Conservation (phyloP, 2,113 vertebrate genomes). For the Tonatia bakeri region DNA sequence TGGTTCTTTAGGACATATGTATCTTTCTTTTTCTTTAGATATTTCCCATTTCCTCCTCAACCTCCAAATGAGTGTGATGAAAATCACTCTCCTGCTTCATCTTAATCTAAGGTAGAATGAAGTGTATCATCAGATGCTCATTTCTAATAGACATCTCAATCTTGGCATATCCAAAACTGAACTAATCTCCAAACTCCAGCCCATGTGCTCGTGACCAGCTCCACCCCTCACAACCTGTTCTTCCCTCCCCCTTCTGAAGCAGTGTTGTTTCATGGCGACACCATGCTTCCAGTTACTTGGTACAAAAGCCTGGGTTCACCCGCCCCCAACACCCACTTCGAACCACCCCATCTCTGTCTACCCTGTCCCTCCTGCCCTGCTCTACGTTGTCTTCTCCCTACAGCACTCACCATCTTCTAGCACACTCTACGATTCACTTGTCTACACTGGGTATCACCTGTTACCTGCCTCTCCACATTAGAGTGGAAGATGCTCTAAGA, state of each 20-base stretch:
- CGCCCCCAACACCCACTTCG: too few relatives aligned
- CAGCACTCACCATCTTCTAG: neutral
- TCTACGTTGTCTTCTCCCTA: neutral
- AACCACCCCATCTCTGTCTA: neutral
- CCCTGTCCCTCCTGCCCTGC: neutral
- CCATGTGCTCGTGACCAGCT: too few relatives aligned
- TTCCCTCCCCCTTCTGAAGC: neutral
- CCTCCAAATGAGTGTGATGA: neutral
- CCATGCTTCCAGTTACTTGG: neutral
- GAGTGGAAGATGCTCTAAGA: neutral
- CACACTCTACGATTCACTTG: neutral
- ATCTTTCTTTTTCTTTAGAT: neutral
- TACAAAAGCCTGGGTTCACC: neutral
- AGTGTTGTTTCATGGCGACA: neutral
- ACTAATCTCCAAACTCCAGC: neutral
- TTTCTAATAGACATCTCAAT: neutral
- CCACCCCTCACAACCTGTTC: neutral
- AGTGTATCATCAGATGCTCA: neutral
- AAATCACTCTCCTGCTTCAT: neutral
- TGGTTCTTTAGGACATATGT: neutral
- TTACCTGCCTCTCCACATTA: neutral
- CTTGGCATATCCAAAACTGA: neutral
- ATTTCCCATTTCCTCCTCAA: neutral
- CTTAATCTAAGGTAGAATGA: neutral
- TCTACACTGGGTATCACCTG: neutral